Conservation (phyloP, 2,888 invertebrate genomes). For the Drosophila helvetica region DNA sequence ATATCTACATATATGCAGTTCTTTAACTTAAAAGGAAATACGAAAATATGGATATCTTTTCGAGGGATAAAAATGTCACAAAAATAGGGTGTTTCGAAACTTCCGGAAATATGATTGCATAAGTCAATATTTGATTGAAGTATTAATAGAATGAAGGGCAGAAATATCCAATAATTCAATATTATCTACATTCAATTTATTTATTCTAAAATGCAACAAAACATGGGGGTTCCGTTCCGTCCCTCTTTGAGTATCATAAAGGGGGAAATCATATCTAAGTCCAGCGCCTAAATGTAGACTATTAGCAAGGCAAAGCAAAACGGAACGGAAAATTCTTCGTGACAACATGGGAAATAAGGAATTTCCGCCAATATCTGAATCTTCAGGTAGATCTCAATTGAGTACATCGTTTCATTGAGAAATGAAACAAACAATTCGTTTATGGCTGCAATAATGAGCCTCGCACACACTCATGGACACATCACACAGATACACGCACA, state of each 20-base stretch:
- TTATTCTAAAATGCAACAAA: not conserved
- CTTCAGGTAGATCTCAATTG: conserved; percentile 57
- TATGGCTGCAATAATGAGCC: conserved; percentile 58
- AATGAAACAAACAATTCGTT: conserved; percentile 60
- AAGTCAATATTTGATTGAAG: not conserved
- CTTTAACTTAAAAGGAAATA: too few species aligned
- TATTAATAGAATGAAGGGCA: not conserved
- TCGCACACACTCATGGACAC: conserved; percentile 15
- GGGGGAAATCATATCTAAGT: not conserved
- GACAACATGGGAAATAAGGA: conserved; percentile 21
- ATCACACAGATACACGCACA: conserved; percentile 28
- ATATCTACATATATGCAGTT: too few species aligned
- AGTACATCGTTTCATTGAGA: conserved; percentile 62
- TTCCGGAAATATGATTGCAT: not conserved
- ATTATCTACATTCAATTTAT: not conserved
- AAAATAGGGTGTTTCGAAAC: not conserved
- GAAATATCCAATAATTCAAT: not conserved
- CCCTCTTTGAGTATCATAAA: not conserved
- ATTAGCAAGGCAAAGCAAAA: not conserved
- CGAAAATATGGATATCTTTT: too few species aligned
- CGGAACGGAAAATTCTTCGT: conserved; percentile 2
- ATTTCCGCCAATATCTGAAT: conserved; percentile 46
- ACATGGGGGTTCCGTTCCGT: not conserved
- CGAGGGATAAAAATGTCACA: too few species aligned
- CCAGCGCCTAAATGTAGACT: conserved; percentile 1